phyloP scores from a whole-genome alignment of 2,888 invertebrate genomes.

The Pyralis farinalis region DNA sequence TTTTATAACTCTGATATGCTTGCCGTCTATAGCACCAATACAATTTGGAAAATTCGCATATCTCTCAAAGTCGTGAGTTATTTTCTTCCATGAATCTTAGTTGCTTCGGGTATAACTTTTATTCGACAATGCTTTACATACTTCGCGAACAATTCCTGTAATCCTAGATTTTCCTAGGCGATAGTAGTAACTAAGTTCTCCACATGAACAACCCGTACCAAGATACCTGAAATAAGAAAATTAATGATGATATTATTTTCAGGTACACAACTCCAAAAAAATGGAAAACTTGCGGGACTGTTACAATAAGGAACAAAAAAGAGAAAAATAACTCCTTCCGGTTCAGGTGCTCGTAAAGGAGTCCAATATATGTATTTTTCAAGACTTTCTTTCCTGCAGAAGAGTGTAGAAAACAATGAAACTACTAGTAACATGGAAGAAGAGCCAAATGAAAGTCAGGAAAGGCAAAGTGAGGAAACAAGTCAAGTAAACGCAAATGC shows the following conservation, averaged over 20 bases:
- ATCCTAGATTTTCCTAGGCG: constrained; percentile 30
- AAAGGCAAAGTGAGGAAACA: no score
- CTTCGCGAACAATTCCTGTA: background rate
- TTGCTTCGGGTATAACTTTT: constrained; percentile 17
- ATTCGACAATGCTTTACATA: constrained; percentile 25
- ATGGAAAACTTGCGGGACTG: constrained; percentile 29
- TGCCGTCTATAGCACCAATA: constrained; percentile 28
- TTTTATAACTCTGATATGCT: constrained; percentile 20
- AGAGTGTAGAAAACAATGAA: no score
- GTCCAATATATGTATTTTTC: no score
- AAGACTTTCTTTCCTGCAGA: no score
- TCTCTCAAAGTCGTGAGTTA: constrained; percentile 24
- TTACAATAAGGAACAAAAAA: constrained; percentile 23
- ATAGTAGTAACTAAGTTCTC: constrained; percentile 23
- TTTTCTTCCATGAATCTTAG: constrained; percentile 25
- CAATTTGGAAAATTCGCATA: constrained; percentile 31
- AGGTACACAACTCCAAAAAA: constrained; percentile 26
- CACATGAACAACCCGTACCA: constrained; percentile 27
- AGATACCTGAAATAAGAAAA: constrained; percentile 28
- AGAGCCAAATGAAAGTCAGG: no score
- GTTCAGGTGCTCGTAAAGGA: no score
- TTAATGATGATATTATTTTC: constrained; percentile 17
- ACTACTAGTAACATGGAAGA: no score
- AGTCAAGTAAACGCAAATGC: no score
- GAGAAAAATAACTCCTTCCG: constrained; percentile 22